Conservation (phyloP, 2,113 vertebrate species). For the Hippocampus comes region DNA sequence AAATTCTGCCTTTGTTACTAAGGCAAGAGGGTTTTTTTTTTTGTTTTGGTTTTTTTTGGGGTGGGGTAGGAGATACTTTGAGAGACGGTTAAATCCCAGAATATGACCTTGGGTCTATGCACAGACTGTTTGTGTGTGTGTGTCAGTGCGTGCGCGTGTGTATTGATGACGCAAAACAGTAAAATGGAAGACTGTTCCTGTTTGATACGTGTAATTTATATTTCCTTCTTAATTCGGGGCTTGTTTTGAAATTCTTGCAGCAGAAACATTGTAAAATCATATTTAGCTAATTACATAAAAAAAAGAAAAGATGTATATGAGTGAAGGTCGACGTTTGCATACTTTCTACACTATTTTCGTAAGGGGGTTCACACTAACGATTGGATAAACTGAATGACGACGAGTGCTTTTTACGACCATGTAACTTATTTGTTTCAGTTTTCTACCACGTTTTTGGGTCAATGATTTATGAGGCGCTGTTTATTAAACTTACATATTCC, state of each 20-base stretch:
- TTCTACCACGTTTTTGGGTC: conserved; percentile 68
- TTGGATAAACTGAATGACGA: conserved; percentile 66
- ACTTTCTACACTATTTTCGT: conserved; percentile 80
- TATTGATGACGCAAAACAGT: conserved; percentile 1
- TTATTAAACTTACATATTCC: conserved; percentile 66
- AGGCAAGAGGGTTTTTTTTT: conserved; percentile 56
- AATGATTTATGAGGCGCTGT: conserved; percentile 69
- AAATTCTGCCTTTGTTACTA: conserved; percentile 53
- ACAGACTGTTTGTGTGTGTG: conserved; percentile 46
- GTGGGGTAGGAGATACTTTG: too few species aligned
- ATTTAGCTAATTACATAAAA: conserved; percentile 67
- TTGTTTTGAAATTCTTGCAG: conserved; percentile 26
- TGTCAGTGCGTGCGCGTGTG: background rate
- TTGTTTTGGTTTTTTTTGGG: conserved; percentile 28
- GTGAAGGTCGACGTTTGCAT: conserved; percentile 68
- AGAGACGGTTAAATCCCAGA: conserved; percentile 42
- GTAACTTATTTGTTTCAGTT: conserved; percentile 77
- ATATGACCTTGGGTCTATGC: conserved; percentile 65
- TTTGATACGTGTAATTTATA: conserved; percentile 63
- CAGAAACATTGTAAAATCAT: conserved; percentile 32
- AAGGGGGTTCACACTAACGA: conserved; percentile 75
- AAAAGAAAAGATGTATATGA: conserved; percentile 51
- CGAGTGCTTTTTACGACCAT: conserved; percentile 75
- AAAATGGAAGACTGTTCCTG: conserved; percentile 52
- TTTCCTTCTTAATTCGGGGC: conserved; percentile 62